Evolutionary conservation across 2,797 vertebrate species (phyloP).

Genomic region (Enteromius treurensis): DNA sequence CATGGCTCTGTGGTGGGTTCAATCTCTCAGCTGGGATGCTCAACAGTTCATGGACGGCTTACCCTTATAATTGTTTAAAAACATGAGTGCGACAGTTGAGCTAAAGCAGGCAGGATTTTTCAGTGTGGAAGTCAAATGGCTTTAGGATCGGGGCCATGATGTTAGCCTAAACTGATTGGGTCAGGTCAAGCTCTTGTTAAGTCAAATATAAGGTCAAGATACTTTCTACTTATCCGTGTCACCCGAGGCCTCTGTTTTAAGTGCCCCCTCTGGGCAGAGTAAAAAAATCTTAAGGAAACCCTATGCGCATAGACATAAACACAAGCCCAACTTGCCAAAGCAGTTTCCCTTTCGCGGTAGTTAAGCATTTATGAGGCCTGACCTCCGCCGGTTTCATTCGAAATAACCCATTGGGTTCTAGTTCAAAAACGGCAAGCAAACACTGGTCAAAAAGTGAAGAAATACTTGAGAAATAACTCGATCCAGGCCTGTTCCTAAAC

Average conservation of each 20-base stretch:
- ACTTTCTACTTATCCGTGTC: slow-evolving; percentile 65
- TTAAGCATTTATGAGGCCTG: slow-evolving; percentile 62
- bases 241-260: slow-evolving; percentile 62
- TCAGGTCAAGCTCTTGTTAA: slow-evolving; percentile 67
- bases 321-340: slow-evolving; percentile 55
- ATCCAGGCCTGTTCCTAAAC: slow-evolving; percentile 34
- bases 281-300: slow-evolving; percentile 62
- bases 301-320: slow-evolving; percentile 61
- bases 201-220: slow-evolving; percentile 66
- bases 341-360: slow-evolving; percentile 59
- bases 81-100: slow-evolving; percentile 54
- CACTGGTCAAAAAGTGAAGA: slow-evolving; percentile 28
- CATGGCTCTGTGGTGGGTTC: slow-evolving; percentile 59
- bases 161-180: slow-evolving; percentile 65
- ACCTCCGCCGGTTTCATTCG: slow-evolving; percentile 55
- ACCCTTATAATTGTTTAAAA: slow-evolving; percentile 60
- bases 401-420: slow-evolving; percentile 45
- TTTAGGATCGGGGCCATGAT: slow-evolving; percentile 55
- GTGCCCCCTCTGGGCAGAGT: slow-evolving; percentile 59
- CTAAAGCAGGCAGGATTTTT: slow-evolving; percentile 58
- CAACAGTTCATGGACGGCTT: slow-evolving; percentile 57
- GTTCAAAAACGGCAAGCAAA: slow-evolving; percentile 40
- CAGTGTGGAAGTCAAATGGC: slow-evolving; percentile 55
- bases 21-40: slow-evolving; percentile 53
- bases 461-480: slow-evolving; percentile 33